A percentile compares a stretch with the other conserved stretches of the same genome.
Conservation (phyloP, 2,888 invertebrate genomes). For the Oegoconia quadripuncta region DNA sequence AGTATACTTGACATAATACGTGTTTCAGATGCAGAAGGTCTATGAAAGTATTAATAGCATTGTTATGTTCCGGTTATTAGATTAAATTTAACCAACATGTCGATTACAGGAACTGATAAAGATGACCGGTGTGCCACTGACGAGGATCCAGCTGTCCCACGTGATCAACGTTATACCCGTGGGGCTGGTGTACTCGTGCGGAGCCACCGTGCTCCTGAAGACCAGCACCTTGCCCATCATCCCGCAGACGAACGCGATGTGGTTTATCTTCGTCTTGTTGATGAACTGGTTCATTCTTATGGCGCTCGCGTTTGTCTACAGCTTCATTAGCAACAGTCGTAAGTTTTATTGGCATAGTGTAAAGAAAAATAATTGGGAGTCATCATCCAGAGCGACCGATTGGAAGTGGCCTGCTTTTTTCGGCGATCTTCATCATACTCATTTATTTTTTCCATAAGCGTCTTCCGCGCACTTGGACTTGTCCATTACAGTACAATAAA, state of each 20-base stretch:
- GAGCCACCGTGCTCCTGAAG: constrained; percentile 55
- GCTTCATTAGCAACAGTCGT: constrained; percentile 81
- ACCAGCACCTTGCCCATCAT: constrained; percentile 62
- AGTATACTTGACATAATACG: too few relatives aligned
- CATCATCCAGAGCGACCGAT: constrained; percentile 20
- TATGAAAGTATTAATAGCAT: too few relatives aligned
- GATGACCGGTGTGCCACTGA: constrained; percentile 85
- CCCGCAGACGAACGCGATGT: constrained; percentile 62
- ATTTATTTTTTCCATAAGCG: too few relatives aligned
- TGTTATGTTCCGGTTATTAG: too few relatives aligned
- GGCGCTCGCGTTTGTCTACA: constrained; percentile 75
- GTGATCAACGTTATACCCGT: constrained; percentile 81
- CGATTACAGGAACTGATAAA: constrained; percentile 84
- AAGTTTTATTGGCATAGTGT: constrained; percentile 24
- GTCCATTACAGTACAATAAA: too few relatives aligned
- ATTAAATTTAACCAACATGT: background rate
- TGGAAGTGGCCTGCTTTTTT: too few relatives aligned
- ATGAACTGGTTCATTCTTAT: constrained; percentile 79
- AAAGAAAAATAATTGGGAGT: background rate
- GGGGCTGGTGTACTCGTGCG: constrained; percentile 68
- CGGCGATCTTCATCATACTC: too few relatives aligned
- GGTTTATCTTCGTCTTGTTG: constrained; percentile 79
- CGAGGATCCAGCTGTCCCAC: constrained; percentile 83
- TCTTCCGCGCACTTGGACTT: too few relatives aligned
- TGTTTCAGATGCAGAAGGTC: too few relatives aligned